These are phyloP conservation scores for Mimachlamys varia DNA, from an alignment of 2,888 invertebrate species.

Conservation along the genomic window DNA sequence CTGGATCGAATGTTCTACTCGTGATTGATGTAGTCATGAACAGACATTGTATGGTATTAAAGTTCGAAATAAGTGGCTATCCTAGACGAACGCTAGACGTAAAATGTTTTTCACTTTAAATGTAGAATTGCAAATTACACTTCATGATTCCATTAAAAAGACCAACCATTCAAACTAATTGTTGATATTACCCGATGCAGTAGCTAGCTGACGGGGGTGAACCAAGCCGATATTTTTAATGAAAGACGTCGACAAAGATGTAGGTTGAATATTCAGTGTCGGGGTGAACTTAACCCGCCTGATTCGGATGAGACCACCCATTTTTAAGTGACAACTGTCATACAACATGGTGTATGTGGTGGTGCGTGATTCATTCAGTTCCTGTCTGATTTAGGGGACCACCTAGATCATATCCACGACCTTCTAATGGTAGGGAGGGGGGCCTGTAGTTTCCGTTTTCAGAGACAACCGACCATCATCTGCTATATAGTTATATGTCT, in stretches of 20 bases:
- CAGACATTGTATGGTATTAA: neutral
- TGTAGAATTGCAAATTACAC: constrained; percentile 25
- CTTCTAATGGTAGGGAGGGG: neutral
- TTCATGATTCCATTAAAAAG: neutral
- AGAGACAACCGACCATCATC: constrained; percentile 18
- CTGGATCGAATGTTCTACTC: neutral
- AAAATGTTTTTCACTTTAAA: neutral
- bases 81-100: neutral
- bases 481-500: neutral
- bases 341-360: neutral
- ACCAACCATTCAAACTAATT: neutral
- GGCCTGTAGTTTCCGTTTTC: neutral
- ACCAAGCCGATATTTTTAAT: neutral
- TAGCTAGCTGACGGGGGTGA: neutral
- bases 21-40: neutral
- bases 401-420: neutral
- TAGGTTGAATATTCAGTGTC: neutral
- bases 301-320: neutral
- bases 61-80: neutral
- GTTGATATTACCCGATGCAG: neutral
- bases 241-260: neutral
- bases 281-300: neutral
- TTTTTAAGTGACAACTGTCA: neutral
- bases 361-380: neutral
- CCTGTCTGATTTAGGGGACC: neutral